Evolutionary conservation across 1,140 invertebrate species (phyloP).

Genomic region (Heliconius nattereri): DNA sequence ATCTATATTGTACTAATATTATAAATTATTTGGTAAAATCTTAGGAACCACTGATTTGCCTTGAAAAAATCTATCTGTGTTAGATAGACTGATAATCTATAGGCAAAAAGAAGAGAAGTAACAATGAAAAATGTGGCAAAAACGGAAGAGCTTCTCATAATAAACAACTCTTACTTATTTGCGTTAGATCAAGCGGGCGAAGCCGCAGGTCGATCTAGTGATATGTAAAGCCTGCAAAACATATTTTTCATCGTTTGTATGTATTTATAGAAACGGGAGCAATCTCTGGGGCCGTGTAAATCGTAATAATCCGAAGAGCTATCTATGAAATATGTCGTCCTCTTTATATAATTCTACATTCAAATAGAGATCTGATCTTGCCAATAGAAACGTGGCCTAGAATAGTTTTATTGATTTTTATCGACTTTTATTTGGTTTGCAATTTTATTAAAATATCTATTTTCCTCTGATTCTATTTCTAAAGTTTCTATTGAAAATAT

Average conservation of each 20-base stretch:
- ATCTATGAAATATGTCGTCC: background rate
- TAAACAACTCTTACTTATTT: too few species aligned
- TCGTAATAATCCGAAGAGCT: constrained; percentile 6
- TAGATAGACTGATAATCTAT: too few species aligned
- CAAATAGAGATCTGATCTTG: background rate
- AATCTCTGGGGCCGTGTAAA: constrained; percentile 3
- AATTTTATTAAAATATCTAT: background rate
- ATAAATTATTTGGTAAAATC: too few species aligned
- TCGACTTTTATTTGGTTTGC: background rate
- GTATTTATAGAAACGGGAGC: constrained; percentile 10
- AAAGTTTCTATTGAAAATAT: background rate
- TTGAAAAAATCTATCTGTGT: too few species aligned
- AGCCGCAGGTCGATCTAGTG: too few species aligned
- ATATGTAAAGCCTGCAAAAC: background rate
- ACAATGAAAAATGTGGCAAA: too few species aligned
- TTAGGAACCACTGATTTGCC: too few species aligned
- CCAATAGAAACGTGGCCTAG: background rate
- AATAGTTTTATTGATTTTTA: constrained; percentile 9
- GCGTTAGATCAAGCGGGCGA: too few species aligned
- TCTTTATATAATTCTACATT: constrained; percentile 12
- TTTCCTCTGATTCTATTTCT: background rate
- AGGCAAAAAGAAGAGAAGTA: too few species aligned
- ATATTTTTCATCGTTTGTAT: constrained; percentile 4
- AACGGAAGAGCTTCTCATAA: too few species aligned
- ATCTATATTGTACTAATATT: too few species aligned